A percentile compares a stretch with the other conserved stretches of the same genome.
Conservation (phyloP, 2,797 vertebrate species). For the Myotis myotis region DNA sequence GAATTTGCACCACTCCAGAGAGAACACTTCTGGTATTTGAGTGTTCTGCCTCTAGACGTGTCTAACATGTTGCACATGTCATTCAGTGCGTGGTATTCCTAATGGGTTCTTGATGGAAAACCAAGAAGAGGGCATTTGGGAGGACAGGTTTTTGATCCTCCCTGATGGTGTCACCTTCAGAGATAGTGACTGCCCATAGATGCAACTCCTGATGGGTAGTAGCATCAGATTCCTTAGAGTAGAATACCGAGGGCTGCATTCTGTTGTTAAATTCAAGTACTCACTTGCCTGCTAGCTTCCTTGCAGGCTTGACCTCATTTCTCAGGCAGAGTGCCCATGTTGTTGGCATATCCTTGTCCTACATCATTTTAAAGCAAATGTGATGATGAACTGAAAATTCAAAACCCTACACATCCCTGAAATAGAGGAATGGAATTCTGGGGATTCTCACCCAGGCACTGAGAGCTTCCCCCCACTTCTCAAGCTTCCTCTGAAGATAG, state of each 20-base stretch:
- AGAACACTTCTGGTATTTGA: not conserved
- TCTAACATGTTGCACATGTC: not conserved
- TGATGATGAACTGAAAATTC: not conserved
- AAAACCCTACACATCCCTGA: not conserved
- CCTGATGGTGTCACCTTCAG: not conserved
- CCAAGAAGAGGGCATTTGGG: not conserved
- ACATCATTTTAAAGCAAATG: not conserved
- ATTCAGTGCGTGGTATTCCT: not conserved
- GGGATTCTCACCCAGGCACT: not conserved
- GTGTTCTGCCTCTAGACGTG: not conserved
- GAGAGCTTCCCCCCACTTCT: not conserved
- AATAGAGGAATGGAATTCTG: not conserved
- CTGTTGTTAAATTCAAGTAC: not conserved
- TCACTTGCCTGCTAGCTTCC: not conserved
- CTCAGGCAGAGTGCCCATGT: constrained; percentile 14
- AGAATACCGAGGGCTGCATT: not conserved
- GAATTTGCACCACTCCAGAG: not conserved
- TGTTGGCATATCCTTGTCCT: constrained; percentile 38
- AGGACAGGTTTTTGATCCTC: constrained; percentile 28
- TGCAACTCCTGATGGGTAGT: not conserved
- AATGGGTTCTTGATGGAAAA: not conserved
- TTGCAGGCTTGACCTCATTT: constrained; percentile 60
- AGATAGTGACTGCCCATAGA: not conserved
- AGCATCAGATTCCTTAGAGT: not conserved
- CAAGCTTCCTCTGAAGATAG: not conserved